Evolutionary conservation across 1,140 invertebrate species (phyloP), one percentile per base, ranked within the genome.

Genomic region (Solen grandis): DNA sequence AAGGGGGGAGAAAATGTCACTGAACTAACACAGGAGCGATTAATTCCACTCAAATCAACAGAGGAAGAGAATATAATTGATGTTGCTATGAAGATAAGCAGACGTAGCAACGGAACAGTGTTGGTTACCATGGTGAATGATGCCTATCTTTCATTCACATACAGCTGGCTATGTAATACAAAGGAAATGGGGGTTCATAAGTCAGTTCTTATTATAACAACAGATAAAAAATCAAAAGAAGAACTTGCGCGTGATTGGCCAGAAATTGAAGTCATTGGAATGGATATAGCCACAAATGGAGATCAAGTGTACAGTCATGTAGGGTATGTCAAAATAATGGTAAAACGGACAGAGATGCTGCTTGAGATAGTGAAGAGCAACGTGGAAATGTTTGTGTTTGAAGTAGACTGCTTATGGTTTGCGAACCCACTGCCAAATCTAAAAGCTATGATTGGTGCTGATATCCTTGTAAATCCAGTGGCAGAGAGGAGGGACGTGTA

Each of bases 341-440:
- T 87, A 0, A 62, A 83, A 36, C 63, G 88, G 27, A 86, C 85
- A 14, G 82, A 86, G 57, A 63, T 84, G 46, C 41, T 89, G 4
- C 33, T 83, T 27, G 57, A 70, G n/a, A 65, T 89, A 19, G 25
- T 89, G 4, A 66, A 83, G 54, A 41, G 76, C 35, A 35, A 85
- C 19, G 65, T 89, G 29, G 80, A 81, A 62, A 76, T 89, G 13
- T 86, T 89, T 46, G 57, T 89, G 2, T 89, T 89, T 81, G 88
- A 89, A 69, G 88, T 89, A n/a, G 88, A 89, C 74, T 89, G 86
- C 63, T 38, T 89, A 5, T 89, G 88, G 88, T 31, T 88, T 16
- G 59, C 66, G 55, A 84, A 88, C 55, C 86, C 86, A 14, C 59
- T 87, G 25, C 78, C 83, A 38, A 41, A 60, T 10, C 65, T 86